Evolutionary conservation across 2,888 invertebrate species (phyloP).

Genomic region (Hydropsyche betteni): DNA sequence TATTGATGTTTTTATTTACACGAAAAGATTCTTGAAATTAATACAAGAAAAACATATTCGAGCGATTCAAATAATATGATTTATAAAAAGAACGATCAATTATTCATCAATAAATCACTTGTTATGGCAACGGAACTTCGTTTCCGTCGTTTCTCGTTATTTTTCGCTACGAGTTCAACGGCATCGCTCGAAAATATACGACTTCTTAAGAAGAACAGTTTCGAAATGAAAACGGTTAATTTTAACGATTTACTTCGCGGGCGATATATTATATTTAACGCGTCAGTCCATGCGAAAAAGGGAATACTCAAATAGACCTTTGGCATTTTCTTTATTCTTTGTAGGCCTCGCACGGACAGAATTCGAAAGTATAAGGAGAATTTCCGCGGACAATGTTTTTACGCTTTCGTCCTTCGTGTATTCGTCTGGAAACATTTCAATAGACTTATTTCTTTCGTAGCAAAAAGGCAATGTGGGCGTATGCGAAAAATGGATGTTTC

Average conservation of each 20-base stretch:
- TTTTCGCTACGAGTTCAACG: constrained; percentile 14
- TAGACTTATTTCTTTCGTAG: neutral
- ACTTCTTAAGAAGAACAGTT: too few species aligned
- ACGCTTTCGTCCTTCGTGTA: neutral
- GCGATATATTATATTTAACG: neutral
- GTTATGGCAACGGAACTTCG: constrained; percentile 9
- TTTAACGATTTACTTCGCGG: neutral
- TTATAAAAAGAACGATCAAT: too few species aligned
- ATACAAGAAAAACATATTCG: too few species aligned
- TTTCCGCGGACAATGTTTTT: neutral
- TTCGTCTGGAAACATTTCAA: neutral
- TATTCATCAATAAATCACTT: too few species aligned
- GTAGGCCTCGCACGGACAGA: neutral
- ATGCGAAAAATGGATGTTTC: neutral
- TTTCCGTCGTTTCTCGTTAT: constrained; percentile 11
- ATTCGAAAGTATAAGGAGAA: neutral
- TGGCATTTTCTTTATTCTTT: neutral
- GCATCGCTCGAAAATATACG: neutral
- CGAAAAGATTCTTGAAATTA: too few species aligned
- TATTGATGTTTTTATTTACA: too few species aligned
- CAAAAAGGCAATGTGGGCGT: neutral
- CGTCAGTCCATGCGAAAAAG: neutral
- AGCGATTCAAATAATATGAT: too few species aligned
- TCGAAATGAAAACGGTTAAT: neutral
- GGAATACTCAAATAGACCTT: neutral